Percentiles rank a stretch among this genome's conserved stretches.
Evolutionary conservation across 1,140 invertebrate species (phyloP).

Genomic region (Platyscapa corneri): DNA sequence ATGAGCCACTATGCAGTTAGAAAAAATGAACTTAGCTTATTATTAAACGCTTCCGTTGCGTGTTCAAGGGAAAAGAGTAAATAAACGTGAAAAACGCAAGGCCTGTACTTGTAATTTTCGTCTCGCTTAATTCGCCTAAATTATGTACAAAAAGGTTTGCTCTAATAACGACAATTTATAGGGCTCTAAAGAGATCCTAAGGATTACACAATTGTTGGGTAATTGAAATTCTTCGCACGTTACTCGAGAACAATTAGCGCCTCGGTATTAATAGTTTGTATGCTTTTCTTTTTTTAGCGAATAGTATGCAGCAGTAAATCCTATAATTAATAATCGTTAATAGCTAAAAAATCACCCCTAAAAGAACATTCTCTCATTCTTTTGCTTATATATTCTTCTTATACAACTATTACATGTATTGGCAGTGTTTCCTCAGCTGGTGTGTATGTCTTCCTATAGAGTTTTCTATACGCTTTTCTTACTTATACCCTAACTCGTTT

Average conservation of each 20-base stretch:
- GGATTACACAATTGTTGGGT: conserved; percentile 48
- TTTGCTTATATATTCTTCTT: conserved; percentile 39
- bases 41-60: conserved; percentile 7
- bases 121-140: conserved; percentile 49
- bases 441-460: conserved; percentile 59
- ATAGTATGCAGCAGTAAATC: conserved; percentile 44
- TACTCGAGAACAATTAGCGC: conserved; percentile 40
- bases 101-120: conserved; percentile 34
- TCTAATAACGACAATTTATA: conserved; percentile 22
- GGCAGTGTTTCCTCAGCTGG: conserved; percentile 73
- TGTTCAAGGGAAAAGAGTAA: neutral
- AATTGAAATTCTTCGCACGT: conserved; percentile 42
- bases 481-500: conserved; percentile 32
- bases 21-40: conserved; percentile 14
- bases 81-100: conserved; percentile 12
- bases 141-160: conserved; percentile 45
- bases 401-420: conserved; percentile 69
- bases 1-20: neutral
- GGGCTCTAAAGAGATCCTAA: conserved; percentile 46
- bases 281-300: conserved; percentile 24
- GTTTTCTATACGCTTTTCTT: conserved; percentile 43
- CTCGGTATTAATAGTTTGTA: conserved; percentile 44
- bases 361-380: conserved; percentile 33
- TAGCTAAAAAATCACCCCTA: conserved; percentile 56
- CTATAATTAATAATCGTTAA: conserved; percentile 58